Evolutionary conservation across 2,888 invertebrate genomes (phyloP).

Genomic region (Allacma fusca): DNA sequence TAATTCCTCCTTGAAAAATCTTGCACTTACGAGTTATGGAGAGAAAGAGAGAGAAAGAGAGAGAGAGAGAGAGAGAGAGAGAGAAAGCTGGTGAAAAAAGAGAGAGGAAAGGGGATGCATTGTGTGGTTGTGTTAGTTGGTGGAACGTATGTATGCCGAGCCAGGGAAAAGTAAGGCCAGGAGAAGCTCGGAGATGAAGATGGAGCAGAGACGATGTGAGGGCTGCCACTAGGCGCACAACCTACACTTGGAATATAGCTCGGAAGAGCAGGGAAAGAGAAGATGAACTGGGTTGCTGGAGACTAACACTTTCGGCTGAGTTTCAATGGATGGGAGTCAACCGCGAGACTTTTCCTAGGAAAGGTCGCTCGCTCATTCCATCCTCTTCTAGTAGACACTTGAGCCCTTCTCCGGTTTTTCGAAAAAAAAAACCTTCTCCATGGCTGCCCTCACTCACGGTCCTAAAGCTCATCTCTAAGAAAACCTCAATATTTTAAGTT

Average conservation of each 20-base stretch:
- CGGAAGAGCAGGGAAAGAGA: background rate
- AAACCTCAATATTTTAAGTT: background rate
- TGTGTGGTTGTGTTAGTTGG: background rate
- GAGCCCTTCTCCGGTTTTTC: conserved; percentile 5
- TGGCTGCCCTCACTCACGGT: background rate
- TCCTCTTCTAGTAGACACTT: conserved; percentile 1
- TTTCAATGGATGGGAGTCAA: conserved; percentile 34
- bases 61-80: background rate
- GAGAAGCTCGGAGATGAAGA: background rate
- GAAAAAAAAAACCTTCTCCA: background rate
- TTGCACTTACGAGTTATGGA: background rate
- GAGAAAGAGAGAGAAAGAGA: background rate
- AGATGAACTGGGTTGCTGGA: background rate
- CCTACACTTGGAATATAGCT: background rate
- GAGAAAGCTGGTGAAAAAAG: background rate
- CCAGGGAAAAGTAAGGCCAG: background rate
- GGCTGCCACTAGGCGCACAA: background rate
- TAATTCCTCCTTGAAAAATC: background rate
- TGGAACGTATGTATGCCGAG: background rate
- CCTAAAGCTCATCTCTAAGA: background rate
- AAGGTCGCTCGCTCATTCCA: conserved; percentile 40
- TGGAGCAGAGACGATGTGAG: background rate
- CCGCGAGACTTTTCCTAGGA: conserved; percentile 44
- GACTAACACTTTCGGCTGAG: background rate
- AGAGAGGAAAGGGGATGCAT: conserved; percentile 8